These are phyloP conservation scores for Thalpophila matura DNA, from an alignment of 2,888 invertebrate genomes.

Conservation along the genomic window DNA sequence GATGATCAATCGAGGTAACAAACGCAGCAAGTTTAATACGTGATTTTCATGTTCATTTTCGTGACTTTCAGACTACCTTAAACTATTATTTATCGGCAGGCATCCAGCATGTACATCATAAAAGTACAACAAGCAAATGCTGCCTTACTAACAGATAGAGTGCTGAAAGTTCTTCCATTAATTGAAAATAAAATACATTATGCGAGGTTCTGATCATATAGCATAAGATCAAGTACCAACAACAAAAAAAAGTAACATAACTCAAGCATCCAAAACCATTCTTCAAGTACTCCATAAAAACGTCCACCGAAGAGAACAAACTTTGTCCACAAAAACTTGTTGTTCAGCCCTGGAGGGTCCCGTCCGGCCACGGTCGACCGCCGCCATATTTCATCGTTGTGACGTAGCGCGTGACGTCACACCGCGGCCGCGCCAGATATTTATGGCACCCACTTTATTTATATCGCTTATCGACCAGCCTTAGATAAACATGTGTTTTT, in stretches of 20 bases:
- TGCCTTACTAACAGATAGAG: background rate
- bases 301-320: constrained; percentile 23
- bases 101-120: no score
- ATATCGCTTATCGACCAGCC: constrained; percentile 56
- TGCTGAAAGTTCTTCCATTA: no score
- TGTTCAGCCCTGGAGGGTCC: constrained; percentile 50
- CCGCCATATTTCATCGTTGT: constrained; percentile 60
- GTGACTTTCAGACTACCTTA: no score
- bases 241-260: constrained; percentile 38
- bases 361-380: constrained; percentile 26
- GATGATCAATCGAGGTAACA: no score
- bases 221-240: constrained; percentile 2
- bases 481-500: constrained; percentile 58
- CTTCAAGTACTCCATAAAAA: constrained; percentile 44
- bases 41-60: no score
- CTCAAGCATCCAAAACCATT: constrained; percentile 41
- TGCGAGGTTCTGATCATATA: background rate
- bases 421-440: constrained; percentile 46
- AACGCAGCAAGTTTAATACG: no score
- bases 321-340: constrained; percentile 20
- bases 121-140: no score
- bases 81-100: no score
- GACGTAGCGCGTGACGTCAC: constrained; percentile 58
- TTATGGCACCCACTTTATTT: constrained; percentile 60
- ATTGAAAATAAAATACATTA: background rate